These are phyloP conservation scores for Carollia perspicillata DNA, from an alignment of 2,113 vertebrate genomes.

Conservation along the genomic window DNA sequence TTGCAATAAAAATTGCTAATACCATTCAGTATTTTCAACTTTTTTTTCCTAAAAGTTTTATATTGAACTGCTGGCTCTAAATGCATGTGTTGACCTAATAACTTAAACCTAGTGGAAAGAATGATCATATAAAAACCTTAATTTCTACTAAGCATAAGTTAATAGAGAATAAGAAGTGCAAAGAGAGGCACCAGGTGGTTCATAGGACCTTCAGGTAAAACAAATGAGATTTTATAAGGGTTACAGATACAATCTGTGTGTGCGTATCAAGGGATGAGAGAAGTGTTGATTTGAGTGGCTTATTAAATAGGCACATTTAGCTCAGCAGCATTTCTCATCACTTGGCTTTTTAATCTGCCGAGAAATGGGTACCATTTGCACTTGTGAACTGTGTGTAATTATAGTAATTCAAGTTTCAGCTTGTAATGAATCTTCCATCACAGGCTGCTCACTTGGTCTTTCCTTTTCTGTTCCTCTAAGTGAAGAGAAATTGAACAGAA, in stretches of 20 bases:
- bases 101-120: slow-evolving; percentile 51
- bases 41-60: slow-evolving; percentile 14
- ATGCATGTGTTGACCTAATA: slow-evolving; percentile 35
- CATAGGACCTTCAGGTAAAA: slow-evolving; percentile 64
- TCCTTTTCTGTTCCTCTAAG: slow-evolving; percentile 46
- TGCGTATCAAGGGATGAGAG: slow-evolving; percentile 56
- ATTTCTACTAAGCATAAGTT: slow-evolving; percentile 56
- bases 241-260: slow-evolving; percentile 65
- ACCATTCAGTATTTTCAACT: slow-evolving; percentile 29
- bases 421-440: slow-evolving; percentile 56
- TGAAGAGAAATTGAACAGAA: slow-evolving; percentile 25
- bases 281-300: slow-evolving; percentile 61
- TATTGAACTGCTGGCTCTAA: slow-evolving; percentile 10
- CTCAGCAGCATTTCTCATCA: slow-evolving; percentile 60
- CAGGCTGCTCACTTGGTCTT: neutral
- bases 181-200: slow-evolving; percentile 60
- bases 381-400: slow-evolving; percentile 67
- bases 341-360: slow-evolving; percentile 62
- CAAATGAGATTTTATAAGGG: slow-evolving; percentile 71
- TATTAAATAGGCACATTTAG: slow-evolving; percentile 65
- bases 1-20: slow-evolving; percentile 42
- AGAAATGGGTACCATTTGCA: slow-evolving; percentile 54
- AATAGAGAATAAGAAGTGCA: slow-evolving; percentile 50
- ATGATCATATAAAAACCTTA: slow-evolving; percentile 48
- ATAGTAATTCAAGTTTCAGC: slow-evolving; percentile 30